Conservation (phyloP, 2,113 vertebrate species). For the Columba livia region DNA sequence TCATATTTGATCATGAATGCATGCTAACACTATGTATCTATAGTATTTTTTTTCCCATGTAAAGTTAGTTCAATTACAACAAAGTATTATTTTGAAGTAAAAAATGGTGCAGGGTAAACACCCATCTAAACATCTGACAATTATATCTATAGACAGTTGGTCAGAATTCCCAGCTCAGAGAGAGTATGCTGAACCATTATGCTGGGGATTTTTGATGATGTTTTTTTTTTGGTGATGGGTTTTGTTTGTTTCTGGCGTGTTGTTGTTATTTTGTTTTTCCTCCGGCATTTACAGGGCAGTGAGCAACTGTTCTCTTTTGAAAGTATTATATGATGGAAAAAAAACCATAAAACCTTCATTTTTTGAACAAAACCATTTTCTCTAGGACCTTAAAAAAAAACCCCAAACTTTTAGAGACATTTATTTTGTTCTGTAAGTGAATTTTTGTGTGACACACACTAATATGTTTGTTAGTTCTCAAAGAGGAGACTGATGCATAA, state of each 20-base stretch:
- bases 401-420: rapidly evolving
- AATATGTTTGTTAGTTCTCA: background rate
- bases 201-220: no score
- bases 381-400: background rate
- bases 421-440: background rate
- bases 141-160: background rate
- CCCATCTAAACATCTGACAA: background rate
- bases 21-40: background rate
- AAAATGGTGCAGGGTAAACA: background rate
- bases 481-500: background rate
- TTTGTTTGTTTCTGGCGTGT: no score
- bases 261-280: no score
- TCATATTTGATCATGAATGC: background rate
- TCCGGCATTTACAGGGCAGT: background rate
- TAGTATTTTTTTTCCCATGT: background rate
- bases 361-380: background rate
- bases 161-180: background rate
- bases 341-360: rapidly evolving
- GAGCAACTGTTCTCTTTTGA: background rate
- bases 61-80: background rate
- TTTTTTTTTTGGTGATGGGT: background rate
- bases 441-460: background rate
- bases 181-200: background rate
- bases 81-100: background rate
- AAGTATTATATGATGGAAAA: background rate